Evolutionary conservation across 2,888 invertebrate species (phyloP), one percentile per base, ranked within the genome.

Genomic region (Aproaerema taeniolella): DNA sequence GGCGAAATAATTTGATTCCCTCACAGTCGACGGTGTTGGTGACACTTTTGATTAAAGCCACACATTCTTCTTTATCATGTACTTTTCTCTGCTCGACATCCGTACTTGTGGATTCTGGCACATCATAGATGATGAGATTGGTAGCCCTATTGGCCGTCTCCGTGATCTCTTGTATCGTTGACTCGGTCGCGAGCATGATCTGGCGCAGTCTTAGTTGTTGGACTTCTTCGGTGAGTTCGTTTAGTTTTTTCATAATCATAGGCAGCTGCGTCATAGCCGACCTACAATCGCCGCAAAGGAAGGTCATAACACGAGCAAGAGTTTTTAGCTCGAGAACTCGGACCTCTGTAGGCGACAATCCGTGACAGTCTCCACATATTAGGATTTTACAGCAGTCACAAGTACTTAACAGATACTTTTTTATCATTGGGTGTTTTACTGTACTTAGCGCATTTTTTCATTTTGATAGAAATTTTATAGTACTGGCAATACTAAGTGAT

Each of bases 231-330:
- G 34, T 34, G 13, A 40, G 34, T 10, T 34, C 30, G 12, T 40
- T 24, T 2, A 35, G 24, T 11, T 34, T 40, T 8, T 29, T 34
- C 20, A 40, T 20, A n/a, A 57, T 39, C 13, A 13, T 3, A 13
- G 30, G 30, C 4, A 30, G 13, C 13, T 30, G 30, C 12, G 13
- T 13, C 30, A 33, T 43, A 56, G 60, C 9, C 7, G 26, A 15
- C 10, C 14, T 35, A 10, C 35, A 34, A 4, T 24, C 24, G 1
- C 4, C 11, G 16, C 34, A 34, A 1, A 34, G 12, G 12, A 34
- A 34, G 20, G 34, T 12, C 34, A 34, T 34, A 1, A 24, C 20
- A 6, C 34, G 34, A n/a, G 9, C 11, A 2, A 24, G 24, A 3
- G 30, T 30, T 24, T 34, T 34, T 7, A 34, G 13, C 12, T 34